Evolutionary conservation across 2,797 vertebrate species (phyloP).

Genomic region (Peromyscus eremicus): DNA sequence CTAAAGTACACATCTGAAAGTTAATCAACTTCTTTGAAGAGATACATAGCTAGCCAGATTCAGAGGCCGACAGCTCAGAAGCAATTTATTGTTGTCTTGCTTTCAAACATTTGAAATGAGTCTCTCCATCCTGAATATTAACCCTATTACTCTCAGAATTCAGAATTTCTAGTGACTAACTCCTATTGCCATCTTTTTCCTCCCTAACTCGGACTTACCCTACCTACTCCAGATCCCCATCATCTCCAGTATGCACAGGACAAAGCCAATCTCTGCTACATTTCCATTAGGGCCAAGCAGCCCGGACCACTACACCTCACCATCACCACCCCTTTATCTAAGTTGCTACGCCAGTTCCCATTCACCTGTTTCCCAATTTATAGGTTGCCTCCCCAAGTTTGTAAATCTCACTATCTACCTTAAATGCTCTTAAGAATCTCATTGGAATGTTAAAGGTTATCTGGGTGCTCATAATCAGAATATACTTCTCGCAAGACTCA

Average conservation of each 20-base stretch:
- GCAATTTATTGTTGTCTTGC: conserved; percentile 19
- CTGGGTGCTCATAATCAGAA: background rate
- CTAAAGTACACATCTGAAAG: conserved; percentile 1
- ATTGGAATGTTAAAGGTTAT: conserved; percentile 1
- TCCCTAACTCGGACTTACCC: background rate
- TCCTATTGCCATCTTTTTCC: background rate
- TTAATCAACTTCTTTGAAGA: conserved; percentile 48
- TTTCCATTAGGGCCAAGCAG: background rate
- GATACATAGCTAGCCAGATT: background rate
- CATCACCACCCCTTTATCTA: background rate
- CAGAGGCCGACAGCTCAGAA: background rate
- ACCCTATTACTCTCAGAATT: conserved; percentile 14
- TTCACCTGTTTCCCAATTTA: background rate
- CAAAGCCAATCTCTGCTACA: background rate
- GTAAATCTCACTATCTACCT: background rate
- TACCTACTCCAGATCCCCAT: background rate
- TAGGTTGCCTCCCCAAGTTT: background rate
- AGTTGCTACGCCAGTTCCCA: background rate
- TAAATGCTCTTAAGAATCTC: background rate
- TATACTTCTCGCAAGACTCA: background rate
- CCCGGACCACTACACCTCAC: background rate
- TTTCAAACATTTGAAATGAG: background rate
- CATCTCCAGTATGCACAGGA: background rate
- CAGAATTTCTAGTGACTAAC: background rate
- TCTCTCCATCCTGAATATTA: background rate